These are phyloP conservation scores for Thymallus thymallus DNA, from an alignment of 2,113 vertebrate genomes.

Conservation along the genomic window DNA sequence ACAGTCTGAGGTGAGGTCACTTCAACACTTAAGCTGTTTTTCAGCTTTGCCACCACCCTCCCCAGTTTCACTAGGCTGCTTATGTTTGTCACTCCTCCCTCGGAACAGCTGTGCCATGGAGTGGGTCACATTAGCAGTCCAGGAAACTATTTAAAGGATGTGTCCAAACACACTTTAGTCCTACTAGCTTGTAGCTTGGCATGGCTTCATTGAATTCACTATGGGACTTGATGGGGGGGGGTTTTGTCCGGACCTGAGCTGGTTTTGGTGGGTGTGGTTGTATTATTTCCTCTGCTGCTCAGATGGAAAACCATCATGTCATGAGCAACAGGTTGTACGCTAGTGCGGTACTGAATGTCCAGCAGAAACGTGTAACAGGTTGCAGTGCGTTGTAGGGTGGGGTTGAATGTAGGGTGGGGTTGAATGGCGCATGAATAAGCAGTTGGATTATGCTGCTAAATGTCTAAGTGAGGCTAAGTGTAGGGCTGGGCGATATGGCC, in stretches of 20 bases:
- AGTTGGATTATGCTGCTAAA: neutral
- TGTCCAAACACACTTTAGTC: neutral
- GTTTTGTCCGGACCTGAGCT: too few species aligned
- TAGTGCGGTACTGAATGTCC: too few species aligned
- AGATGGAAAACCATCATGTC: too few species aligned
- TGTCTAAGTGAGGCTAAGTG: too few species aligned
- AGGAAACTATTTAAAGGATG: neutral
- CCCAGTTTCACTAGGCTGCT: neutral
- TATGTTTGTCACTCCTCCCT: neutral
- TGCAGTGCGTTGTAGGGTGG: neutral
- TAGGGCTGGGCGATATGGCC: too few species aligned
- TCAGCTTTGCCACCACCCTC: neutral
- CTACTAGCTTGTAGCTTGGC: neutral
- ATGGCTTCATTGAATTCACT: neutral
- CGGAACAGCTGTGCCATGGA: constrained; percentile 7
- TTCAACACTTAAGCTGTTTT: neutral
- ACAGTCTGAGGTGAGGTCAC: neutral
- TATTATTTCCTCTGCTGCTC: too few species aligned
- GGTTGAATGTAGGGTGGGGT: neutral
- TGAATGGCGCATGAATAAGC: neutral
- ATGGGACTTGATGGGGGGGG: too few species aligned
- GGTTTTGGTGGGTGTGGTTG: too few species aligned
- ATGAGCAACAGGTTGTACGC: too few species aligned
- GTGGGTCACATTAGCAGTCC: neutral
- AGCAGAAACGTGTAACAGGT: too few species aligned